A percentile compares a stretch with the other conserved stretches of the same genome.
Evolutionary conservation across 2,113 vertebrate species (phyloP).

Genomic region (Holacanthus passer): DNA sequence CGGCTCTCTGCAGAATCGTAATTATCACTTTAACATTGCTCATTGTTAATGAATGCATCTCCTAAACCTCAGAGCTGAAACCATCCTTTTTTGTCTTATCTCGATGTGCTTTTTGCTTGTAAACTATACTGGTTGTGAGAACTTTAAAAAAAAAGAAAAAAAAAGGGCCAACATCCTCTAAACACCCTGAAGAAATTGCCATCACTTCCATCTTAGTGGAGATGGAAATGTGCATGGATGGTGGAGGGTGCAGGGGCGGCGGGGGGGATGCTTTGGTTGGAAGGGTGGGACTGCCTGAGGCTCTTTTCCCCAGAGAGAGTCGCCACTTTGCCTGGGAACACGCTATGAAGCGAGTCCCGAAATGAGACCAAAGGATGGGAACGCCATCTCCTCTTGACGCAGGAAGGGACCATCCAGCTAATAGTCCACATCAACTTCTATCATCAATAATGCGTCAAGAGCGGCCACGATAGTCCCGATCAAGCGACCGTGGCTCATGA

Average conservation of each 20-base stretch:
- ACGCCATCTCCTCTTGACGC: constrained; percentile 60
- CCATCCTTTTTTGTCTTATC: constrained; percentile 8
- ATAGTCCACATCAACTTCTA: constrained; percentile 71
- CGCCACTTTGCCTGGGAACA: constrained; percentile 51
- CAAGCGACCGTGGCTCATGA: constrained; percentile 53
- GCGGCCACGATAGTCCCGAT: constrained; percentile 47
- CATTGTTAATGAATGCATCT: neutral
- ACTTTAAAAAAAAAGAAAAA: neutral
- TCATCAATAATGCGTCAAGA: constrained; percentile 61
- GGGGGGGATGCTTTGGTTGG: constrained; percentile 16
- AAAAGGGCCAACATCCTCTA: constrained; percentile 38
- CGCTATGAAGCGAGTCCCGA: constrained; percentile 62
- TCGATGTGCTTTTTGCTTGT: constrained; percentile 42
- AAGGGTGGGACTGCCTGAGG: constrained; percentile 61
- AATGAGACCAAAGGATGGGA: constrained; percentile 71
- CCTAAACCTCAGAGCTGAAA: neutral
- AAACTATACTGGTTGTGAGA: constrained; percentile 35
- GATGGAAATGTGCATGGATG: constrained; percentile 66
- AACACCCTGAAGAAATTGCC: constrained; percentile 69
- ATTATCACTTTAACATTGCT: constrained; percentile 18
- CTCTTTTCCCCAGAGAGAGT: constrained; percentile 67
- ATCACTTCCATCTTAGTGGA: constrained; percentile 72
- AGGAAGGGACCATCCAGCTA: constrained; percentile 66
- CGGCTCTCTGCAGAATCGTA: constrained; percentile 25
- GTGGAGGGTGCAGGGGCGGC: constrained; percentile 37